These are phyloP conservation scores for Sebastes minor DNA, from an alignment of 2,797 vertebrate genomes.

Conservation along the genomic window DNA sequence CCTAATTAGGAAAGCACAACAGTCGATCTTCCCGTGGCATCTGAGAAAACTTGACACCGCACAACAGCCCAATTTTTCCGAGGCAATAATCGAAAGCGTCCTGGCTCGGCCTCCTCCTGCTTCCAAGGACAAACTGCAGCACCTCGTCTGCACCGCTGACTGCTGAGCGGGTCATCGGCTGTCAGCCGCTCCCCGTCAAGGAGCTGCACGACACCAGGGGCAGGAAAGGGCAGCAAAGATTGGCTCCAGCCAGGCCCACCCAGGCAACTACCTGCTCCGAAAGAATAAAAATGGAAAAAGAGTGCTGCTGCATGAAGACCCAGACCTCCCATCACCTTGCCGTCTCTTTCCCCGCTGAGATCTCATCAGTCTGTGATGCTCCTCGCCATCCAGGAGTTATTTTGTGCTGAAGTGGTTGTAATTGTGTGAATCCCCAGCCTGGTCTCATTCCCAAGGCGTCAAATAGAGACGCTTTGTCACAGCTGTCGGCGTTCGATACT, in stretches of 20 bases:
- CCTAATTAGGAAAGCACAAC: slow-evolving; percentile 62
- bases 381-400: neutral
- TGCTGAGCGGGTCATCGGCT: slow-evolving; percentile 58
- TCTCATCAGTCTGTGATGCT: slow-evolving; percentile 23
- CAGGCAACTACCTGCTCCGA: slow-evolving; percentile 18
- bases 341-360: slow-evolving; percentile 10
- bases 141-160: slow-evolving; percentile 33
- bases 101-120: slow-evolving; percentile 38
- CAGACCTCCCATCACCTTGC: slow-evolving; percentile 25
- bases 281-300: neutral
- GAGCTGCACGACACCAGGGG: slow-evolving; percentile 33
- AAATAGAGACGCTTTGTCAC: too few species aligned
- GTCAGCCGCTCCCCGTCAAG: slow-evolving; percentile 54
- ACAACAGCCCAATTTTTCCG: neutral
- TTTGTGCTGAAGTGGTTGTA: neutral
- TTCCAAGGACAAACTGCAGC: slow-evolving; percentile 62
- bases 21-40: slow-evolving; percentile 42
- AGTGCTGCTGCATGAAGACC: slow-evolving; percentile 22
- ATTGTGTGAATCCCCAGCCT: neutral
- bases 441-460: too few species aligned
- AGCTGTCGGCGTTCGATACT: too few species aligned
- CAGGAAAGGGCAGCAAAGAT: slow-evolving; percentile 27
- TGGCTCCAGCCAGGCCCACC: slow-evolving; percentile 41
- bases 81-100: slow-evolving; percentile 33
- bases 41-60: slow-evolving; percentile 34